Conservation (phyloP, 2,888 invertebrate species). For the Apocheima hispidaria region DNA sequence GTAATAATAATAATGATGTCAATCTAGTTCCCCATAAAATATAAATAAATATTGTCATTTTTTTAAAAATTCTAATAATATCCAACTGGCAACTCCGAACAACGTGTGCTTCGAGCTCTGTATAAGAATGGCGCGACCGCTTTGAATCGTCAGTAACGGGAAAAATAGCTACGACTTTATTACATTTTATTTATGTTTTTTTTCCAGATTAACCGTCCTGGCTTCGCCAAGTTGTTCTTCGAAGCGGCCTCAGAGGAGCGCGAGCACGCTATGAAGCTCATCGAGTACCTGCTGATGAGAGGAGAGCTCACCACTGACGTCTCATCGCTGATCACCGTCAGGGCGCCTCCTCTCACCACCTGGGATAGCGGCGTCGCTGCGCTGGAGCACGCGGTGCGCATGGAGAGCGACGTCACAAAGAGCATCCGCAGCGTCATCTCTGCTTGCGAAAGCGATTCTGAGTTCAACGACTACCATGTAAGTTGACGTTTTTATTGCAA, state of each 20-base stretch:
- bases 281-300: conserved; percentile 95
- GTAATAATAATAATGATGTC: too few species aligned
- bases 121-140: too few species aligned
- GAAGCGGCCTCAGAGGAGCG: conserved; percentile 94
- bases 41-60: too few species aligned
- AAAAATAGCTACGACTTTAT: too few species aligned
- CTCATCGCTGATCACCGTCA: conserved; percentile 86
- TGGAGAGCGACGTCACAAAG: conserved; percentile 92
- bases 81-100: too few species aligned
- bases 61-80: too few species aligned
- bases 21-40: too few species aligned
- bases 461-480: conserved; percentile 93
- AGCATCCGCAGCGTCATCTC: conserved; percentile 90
- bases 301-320: conserved; percentile 89
- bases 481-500: conserved; percentile 65
- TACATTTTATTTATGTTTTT: neutral
- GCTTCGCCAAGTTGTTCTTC: conserved; percentile 95
- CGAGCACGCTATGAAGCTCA: conserved; percentile 94
- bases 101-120: too few species aligned
- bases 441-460: conserved; percentile 87
- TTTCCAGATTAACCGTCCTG: conserved; percentile 90
- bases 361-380: conserved; percentile 89
- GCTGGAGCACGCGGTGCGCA: conserved; percentile 90
- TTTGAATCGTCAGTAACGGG: too few species aligned
- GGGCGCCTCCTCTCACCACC: conserved; percentile 72